Percentiles rank a stretch among this genome's conserved stretches.
These are phyloP conservation scores for Eutrigla gurnardus DNA, from an alignment of 2,797 vertebrate species.

Conservation along the genomic window DNA sequence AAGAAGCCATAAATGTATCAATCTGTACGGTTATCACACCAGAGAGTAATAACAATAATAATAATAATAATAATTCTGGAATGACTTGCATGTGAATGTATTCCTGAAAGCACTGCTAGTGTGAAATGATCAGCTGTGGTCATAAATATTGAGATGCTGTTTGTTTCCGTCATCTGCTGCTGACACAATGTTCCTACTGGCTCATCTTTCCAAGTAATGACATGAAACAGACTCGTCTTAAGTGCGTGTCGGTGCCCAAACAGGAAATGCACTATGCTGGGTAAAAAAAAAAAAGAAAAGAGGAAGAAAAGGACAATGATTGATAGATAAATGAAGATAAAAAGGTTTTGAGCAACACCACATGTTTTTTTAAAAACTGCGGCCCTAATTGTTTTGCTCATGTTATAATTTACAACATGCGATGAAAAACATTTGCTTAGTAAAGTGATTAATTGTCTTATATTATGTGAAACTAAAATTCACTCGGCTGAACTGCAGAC, in stretches of 20 bases:
- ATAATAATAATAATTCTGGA: background rate
- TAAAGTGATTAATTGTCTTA: constrained; percentile 30
- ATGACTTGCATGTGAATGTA: background rate
- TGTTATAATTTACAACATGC: background rate
- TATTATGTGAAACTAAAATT: constrained; percentile 21
- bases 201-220: constrained; percentile 42
- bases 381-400: background rate
- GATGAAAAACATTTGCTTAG: constrained; percentile 1
- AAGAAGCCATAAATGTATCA: background rate
- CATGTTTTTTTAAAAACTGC: background rate
- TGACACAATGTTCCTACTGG: constrained; percentile 29
- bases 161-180: constrained; percentile 39
- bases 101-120: background rate
- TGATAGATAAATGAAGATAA: background rate
- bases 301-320: no score
- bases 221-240: constrained; percentile 45
- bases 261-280: constrained; percentile 26
- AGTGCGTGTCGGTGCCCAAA: constrained; percentile 16
- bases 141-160: constrained; percentile 23
- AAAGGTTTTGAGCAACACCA: background rate
- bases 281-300: background rate
- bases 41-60: background rate
- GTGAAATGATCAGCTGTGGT: background rate
- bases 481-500: constrained; percentile 14
- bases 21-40: background rate